Evolutionary conservation across 2,797 vertebrate genomes (phyloP), one percentile per base, ranked within the genome.

Genomic region (Spea hammondii): DNA sequence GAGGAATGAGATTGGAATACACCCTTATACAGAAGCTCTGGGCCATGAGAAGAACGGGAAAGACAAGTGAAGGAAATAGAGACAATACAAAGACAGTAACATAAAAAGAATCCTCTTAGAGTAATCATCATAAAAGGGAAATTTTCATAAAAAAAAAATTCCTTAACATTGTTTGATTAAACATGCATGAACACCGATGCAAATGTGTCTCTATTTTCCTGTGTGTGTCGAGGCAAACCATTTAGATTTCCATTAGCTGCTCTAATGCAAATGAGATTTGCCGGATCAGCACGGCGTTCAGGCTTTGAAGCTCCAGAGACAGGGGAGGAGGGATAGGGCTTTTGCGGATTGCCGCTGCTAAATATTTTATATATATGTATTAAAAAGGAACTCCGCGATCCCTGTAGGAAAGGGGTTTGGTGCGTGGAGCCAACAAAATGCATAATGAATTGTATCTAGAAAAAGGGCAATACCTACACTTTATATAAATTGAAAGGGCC

Each of bases 261-360:
- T 67, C 53, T 67, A 17, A 54, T 45, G 70, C 64, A 66, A 78
- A 78, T 72, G 62, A 72, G 77, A 78, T 78, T 78, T 72, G n/a
- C 59, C 59, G 32, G 32, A 62, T 62, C 59, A 62, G 59, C 59
- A 62, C 12, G 32, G 59, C 14, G 14, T 32, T 62, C 59, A 17
- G n/a, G 5, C 59, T 62, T 62, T 62, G 59, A 62, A 17, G 59
- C 59, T 62, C 59, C 59, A 17, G 59, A 47, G 64, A 65, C 32
- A 46, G 9, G 45, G 64, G 8, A 65, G 64, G 64, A 65, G 6
- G 32, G 45, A 32, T 4, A 46, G 8, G 64, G 4, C 64, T 45
- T 65, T 45, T 32, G 59, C 14, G 64, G 64, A 65, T 45, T 65
- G 6, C 64, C 32, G 14, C 32, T 65, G 49, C 45, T 48, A 47